Evolutionary conservation across 1,140 invertebrate species (phyloP), one percentile per base, ranked within the genome.

Genomic region (Pseudomyrmex gracilis): DNA sequence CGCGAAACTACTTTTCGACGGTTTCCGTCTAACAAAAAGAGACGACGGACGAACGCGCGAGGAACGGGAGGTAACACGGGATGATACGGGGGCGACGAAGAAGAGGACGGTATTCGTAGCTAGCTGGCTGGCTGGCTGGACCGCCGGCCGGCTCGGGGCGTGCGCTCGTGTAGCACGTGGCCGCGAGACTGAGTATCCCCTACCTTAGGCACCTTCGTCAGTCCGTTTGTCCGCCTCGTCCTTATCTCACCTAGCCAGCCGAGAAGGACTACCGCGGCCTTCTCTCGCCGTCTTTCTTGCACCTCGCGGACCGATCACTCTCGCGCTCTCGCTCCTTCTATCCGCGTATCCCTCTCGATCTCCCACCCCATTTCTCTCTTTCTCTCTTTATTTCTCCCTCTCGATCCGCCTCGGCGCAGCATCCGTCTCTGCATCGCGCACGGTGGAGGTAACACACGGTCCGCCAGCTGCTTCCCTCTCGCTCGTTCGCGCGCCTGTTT

Each of bases 141-240:
- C 80, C 83, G 91, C 90, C 90, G 90, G 90, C 90, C 90, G 91
- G 91, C 86, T 90, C 93, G 90, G 90, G 92, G 92, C 92, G 92
- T 93, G 93, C 92, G 92, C 90, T 93, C 93, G 91, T 93, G 91
- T 92, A 94, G 93, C 93, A 94, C 93, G 93, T 93, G 93, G 93
- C 92, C 91, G 90, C 91, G 91, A 94, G 93, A 94, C 93, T 94
- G 93, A 93, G 90, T 89, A 88, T 92, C 92, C 92, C 93, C 93
- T 93, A 92, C 92, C 92, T 93, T 88, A 73, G 90, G 83, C 84
- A 89, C 91, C 86, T 85, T 85, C 90, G 90, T 92, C 93, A 93
- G 90, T 92, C 90, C 90, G 92, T 93, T 93, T 92, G 93, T 92
- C 91, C 89, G 90, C 87, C 86, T 92, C 90, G 84, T 93, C 89